Percentiles rank a stretch among this genome's conserved stretches.
phyloP scores from a whole-genome alignment of 2,113 vertebrate genomes.

The Acinonyx jubatus region DNA sequence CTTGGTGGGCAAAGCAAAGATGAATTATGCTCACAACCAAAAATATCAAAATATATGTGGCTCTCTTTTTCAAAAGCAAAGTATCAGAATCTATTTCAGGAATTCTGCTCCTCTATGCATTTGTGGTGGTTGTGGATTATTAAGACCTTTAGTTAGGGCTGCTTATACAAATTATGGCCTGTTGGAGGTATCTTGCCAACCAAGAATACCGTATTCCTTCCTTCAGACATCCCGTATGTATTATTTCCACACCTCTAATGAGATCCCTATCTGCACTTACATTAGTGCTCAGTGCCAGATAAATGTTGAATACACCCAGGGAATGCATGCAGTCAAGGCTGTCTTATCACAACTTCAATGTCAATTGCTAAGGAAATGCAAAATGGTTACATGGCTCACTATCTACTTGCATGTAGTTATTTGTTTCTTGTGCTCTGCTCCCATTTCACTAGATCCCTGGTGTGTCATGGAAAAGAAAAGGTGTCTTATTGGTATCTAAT shows the following conservation, averaged over 20 bases:
- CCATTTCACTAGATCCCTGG: background rate
- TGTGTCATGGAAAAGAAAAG: constrained; percentile 50
- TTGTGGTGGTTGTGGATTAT: background rate
- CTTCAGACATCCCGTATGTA: background rate
- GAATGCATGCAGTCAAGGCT: background rate
- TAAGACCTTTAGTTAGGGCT: background rate
- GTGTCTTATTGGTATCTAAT: background rate
- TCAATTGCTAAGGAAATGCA: background rate
- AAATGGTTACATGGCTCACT: background rate
- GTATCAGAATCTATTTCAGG: background rate
- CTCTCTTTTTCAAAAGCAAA: background rate
- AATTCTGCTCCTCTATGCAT: background rate
- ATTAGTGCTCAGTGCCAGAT: background rate
- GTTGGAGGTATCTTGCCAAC: background rate
- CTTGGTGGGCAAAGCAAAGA: background rate
- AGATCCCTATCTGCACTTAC: background rate
- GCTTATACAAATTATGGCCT: background rate
- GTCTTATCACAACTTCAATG: background rate
- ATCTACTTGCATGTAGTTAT: background rate
- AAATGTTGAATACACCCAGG: background rate
- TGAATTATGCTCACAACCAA: background rate
- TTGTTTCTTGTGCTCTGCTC: constrained; percentile 3
- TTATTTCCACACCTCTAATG: background rate
- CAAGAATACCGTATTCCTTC: background rate
- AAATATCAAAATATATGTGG: background rate